These are phyloP conservation scores for Yponomeuta cagnagella DNA, from an alignment of 2,888 invertebrate genomes.

Conservation along the genomic window DNA sequence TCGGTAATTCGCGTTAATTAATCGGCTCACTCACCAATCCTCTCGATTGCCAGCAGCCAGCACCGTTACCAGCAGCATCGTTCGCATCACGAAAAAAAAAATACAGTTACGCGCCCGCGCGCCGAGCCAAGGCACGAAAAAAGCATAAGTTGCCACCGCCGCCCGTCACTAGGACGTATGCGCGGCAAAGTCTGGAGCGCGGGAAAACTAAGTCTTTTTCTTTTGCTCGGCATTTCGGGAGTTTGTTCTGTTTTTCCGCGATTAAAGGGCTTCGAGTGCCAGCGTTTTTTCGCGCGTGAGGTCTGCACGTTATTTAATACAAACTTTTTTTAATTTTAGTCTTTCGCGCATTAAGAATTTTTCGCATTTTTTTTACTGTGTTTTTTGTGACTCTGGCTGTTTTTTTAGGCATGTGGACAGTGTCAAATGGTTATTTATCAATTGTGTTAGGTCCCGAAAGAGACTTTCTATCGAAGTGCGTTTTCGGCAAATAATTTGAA, in stretches of 20 bases:
- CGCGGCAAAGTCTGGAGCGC: constrained; percentile 30
- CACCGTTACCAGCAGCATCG: constrained; percentile 50
- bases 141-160: constrained; percentile 58
- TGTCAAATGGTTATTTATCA: not conserved
- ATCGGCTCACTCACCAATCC: constrained; percentile 31
- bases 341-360: not conserved
- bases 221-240: not conserved
- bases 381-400: not conserved
- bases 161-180: constrained; percentile 63
- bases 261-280: not conserved
- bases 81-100: constrained; percentile 65
- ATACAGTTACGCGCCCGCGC: constrained; percentile 65
- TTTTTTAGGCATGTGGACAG: not conserved
- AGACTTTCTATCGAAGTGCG: constrained; percentile 1
- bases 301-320: too few relatives aligned
- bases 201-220: constrained; percentile 29
- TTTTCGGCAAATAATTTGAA: not conserved
- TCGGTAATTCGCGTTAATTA: constrained; percentile 19
- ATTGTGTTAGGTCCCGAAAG: not conserved
- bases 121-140: constrained; percentile 48
- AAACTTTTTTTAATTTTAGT: too few relatives aligned
- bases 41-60: constrained; percentile 34
- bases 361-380: not conserved
- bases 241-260: not conserved
- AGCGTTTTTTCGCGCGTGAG: not conserved